These are phyloP conservation scores for Campopleginae sp. DNA, from an alignment of 2,888 invertebrate species.

Conservation along the genomic window DNA sequence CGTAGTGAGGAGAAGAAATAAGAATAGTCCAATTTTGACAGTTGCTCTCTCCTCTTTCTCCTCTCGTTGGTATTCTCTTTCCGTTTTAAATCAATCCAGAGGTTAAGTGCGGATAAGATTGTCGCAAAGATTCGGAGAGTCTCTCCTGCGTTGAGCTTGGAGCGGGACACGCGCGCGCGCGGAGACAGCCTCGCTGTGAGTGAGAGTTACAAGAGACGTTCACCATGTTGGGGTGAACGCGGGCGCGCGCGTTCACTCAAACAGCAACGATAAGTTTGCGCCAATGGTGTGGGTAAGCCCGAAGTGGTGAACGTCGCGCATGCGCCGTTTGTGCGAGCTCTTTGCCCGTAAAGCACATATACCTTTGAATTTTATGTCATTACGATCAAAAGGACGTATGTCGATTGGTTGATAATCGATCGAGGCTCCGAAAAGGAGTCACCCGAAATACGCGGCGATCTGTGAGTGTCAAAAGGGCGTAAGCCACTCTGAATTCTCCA, in stretches of 20 bases:
- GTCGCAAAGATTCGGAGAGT: conserved; percentile 55
- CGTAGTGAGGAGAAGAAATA: not conserved
- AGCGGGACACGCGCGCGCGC: conserved; percentile 66
- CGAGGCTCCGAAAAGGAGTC: not conserved
- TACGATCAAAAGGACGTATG: not conserved
- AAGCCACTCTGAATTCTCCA: not conserved
- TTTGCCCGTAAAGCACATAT: conserved; percentile 19
- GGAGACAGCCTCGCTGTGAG: conserved; percentile 76
- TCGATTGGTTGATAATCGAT: not conserved
- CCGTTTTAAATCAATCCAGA: conserved; percentile 51
- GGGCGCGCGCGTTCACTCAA: conserved; percentile 41
- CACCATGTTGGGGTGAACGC: conserved; percentile 80
- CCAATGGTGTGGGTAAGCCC: conserved; percentile 43
- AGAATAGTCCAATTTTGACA: conserved; percentile 1
- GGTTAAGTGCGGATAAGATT: conserved; percentile 57
- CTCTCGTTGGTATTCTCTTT: not conserved
- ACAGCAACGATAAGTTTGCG: conserved; percentile 64
- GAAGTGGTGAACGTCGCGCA: conserved; percentile 48
- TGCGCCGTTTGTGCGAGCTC: conserved; percentile 39
- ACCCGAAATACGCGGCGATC: not conserved
- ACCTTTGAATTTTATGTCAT: not conserved
- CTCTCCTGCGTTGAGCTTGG: conserved; percentile 53
- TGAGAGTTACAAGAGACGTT: conserved; percentile 80
- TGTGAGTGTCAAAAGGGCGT: not conserved
- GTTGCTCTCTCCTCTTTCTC: not conserved